A percentile compares a stretch with the other conserved stretches of the same genome.
Evolutionary conservation across 2,113 vertebrate species (phyloP).

Genomic region (Brienomyrus brachyistius): DNA sequence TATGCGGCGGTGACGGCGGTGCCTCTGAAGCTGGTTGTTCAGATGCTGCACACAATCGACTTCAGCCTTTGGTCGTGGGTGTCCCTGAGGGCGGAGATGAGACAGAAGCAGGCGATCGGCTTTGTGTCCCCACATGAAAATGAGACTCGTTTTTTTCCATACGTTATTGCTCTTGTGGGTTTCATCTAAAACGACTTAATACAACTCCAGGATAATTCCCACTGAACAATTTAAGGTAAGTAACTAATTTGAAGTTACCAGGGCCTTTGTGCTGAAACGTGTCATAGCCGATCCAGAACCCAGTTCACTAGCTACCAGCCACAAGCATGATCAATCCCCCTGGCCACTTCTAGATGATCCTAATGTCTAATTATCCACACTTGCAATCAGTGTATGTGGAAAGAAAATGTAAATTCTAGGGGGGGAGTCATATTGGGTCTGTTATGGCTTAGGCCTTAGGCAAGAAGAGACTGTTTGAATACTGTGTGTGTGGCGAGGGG

Average conservation of each 20-base stretch:
- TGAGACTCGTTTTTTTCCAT: background rate
- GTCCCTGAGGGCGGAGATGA: constrained; percentile 49
- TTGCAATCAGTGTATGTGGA: background rate
- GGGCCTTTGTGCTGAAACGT: background rate
- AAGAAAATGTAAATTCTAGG: too few relatives aligned
- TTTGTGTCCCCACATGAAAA: background rate
- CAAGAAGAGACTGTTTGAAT: too few relatives aligned
- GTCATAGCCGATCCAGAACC: background rate
- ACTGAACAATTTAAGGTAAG: background rate
- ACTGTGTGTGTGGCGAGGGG: too few relatives aligned
- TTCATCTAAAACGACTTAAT: background rate
- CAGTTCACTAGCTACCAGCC: background rate
- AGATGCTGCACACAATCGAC: constrained; percentile 67
- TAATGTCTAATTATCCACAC: background rate
- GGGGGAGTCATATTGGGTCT: too few relatives aligned
- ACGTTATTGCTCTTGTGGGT: background rate
- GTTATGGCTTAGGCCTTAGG: too few relatives aligned
- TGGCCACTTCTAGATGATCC: background rate
- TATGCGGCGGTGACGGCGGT: constrained; percentile 53
- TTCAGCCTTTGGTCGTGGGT: constrained; percentile 53
- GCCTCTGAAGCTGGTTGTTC: constrained; percentile 53
- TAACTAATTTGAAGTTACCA: background rate
- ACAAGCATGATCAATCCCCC: background rate
- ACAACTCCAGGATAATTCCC: background rate
- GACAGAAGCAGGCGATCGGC: background rate